phyloP scores from a whole-genome alignment of 2,113 vertebrate species.

The Athene noctua region DNA sequence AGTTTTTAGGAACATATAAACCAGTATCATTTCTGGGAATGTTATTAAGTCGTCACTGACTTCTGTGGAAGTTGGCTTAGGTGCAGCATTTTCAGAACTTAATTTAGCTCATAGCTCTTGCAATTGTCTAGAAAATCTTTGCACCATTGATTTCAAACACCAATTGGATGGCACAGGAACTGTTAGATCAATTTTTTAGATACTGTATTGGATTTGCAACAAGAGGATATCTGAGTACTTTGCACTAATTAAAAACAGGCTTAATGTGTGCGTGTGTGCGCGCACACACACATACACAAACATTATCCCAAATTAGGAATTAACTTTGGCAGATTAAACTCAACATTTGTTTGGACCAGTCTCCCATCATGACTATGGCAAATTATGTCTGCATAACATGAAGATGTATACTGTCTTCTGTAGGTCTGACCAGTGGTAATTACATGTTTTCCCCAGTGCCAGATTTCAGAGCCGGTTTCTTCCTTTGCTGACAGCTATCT shows the following conservation, averaged over 20 bases:
- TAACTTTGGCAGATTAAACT: background rate
- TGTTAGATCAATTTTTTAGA: background rate
- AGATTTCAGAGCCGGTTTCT: background rate
- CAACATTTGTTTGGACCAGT: background rate
- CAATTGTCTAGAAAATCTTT: constrained; percentile 23
- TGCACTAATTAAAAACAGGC: background rate
- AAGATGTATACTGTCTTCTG: background rate
- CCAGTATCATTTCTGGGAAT: background rate
- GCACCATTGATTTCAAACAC: constrained; percentile 9
- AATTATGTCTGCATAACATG: background rate
- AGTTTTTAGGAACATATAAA: background rate
- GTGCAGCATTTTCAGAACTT: background rate
- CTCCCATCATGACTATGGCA: background rate
- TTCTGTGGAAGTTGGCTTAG: background rate
- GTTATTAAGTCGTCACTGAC: background rate
- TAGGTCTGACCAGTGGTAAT: background rate
- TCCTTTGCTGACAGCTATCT: background rate
- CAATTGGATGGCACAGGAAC: background rate
- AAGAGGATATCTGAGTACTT: background rate
- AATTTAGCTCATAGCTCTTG: constrained; percentile 9
- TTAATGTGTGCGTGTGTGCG: no score
- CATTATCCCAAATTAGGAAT: background rate
- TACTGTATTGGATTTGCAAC: background rate
- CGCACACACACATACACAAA: background rate
- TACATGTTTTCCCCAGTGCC: background rate